These are phyloP conservation scores for Cephus pygmeus DNA, from an alignment of 2,888 invertebrate species.

Conservation along the genomic window DNA sequence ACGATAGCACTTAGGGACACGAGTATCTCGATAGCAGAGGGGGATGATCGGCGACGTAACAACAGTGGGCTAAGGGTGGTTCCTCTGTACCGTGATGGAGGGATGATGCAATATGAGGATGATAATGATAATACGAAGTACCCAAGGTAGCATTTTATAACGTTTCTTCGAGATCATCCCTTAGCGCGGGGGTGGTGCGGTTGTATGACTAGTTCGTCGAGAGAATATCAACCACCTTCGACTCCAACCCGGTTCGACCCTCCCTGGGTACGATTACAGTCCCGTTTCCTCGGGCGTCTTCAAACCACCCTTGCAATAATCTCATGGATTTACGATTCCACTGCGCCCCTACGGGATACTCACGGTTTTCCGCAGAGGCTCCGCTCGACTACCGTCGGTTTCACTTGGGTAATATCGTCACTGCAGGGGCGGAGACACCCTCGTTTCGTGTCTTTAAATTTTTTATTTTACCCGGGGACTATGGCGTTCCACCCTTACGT, in stretches of 20 bases:
- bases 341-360: conserved; percentile 18
- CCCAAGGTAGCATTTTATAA: not conserved
- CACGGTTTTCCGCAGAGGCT: conserved; percentile 27
- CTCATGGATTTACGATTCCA: conserved; percentile 35
- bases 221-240: not conserved
- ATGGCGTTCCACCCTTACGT: not conserved
- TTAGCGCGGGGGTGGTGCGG: not conserved
- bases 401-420: not conserved
- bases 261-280: not conserved
- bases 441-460: not conserved
- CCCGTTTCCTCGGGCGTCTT: not conserved
- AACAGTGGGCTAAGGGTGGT: not conserved
- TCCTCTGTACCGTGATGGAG: not conserved
- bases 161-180: not conserved
- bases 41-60: not conserved
- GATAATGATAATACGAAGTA: no score
- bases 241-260: not conserved
- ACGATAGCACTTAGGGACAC: not conserved
- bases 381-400: not conserved
- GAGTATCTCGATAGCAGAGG: not conserved
- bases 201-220: not conserved
- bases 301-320: conserved; percentile 30
- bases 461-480: not conserved
- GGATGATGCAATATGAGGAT: no score
- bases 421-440: not conserved